Conservation (phyloP, 2,797 vertebrate genomes). For the Neosalanx taihuensis region DNA sequence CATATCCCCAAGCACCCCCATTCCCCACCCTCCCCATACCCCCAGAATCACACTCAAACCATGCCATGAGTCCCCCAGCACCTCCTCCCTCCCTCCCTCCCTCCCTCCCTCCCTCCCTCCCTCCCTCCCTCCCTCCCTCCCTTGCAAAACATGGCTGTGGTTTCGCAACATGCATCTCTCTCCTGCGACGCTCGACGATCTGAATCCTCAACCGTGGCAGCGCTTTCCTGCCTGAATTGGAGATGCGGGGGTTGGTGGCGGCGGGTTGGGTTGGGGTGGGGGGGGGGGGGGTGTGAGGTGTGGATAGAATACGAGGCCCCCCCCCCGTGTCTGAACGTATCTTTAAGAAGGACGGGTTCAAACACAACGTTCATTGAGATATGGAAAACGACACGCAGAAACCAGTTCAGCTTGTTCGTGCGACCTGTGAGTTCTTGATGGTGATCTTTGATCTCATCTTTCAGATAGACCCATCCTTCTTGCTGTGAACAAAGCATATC, state of each 20-base stretch:
- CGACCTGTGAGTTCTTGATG: no score
- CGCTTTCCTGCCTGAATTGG: background rate
- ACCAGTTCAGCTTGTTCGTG: no score
- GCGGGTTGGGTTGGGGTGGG: background rate
- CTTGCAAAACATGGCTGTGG: constrained; percentile 66
- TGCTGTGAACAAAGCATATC: background rate
- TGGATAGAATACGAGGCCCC: background rate
- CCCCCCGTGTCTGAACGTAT: background rate
- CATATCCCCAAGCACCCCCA: background rate
- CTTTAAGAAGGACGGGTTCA: no score
- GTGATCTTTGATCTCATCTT: constrained; percentile 2
- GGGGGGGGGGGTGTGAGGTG: no score
- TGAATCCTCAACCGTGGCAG: constrained; percentile 17
- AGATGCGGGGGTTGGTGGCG: background rate
- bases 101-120: constrained; percentile 62
- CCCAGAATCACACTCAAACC: background rate
- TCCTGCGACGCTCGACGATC: constrained; percentile 29
- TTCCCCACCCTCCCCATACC: background rate
- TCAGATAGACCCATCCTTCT: constrained; percentile 26
- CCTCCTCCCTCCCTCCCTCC: constrained; percentile 40
- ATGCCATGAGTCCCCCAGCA: background rate
- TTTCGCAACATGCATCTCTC: constrained; percentile 46
- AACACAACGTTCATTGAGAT: no score
- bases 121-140: constrained; percentile 54
- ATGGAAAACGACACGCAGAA: no score